Conservation (phyloP, 2,888 invertebrate genomes). For the Euclidia mi region DNA sequence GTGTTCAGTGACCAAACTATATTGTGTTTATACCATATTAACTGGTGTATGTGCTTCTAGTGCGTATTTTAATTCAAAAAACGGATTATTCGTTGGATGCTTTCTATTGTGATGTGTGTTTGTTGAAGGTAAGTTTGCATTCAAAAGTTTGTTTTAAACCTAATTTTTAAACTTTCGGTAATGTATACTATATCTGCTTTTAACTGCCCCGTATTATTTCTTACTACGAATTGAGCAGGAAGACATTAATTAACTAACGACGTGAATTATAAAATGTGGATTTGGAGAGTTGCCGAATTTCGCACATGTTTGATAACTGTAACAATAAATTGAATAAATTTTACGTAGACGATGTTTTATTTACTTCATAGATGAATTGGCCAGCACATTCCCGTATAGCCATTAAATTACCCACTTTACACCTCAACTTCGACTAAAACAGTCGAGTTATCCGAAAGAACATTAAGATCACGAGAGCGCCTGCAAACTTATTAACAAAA, state of each 20-base stretch:
- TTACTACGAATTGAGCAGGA: no score
- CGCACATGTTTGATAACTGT: not conserved
- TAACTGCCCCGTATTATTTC: no score
- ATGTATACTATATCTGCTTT: no score
- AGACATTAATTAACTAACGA: not conserved
- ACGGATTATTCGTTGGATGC: constrained; percentile 57
- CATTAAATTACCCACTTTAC: constrained; percentile 12
- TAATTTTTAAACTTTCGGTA: not conserved
- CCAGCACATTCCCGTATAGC: constrained; percentile 41
- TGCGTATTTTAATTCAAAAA: constrained; percentile 56
- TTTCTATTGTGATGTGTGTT: constrained; percentile 69
- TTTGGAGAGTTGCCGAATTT: not conserved
- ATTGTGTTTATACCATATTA: constrained; percentile 37
- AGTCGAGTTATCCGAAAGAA: no score
- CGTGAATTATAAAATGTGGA: not conserved
- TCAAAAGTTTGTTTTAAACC: constrained; percentile 10
- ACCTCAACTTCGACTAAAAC: constrained; percentile 4
- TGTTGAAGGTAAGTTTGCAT: constrained; percentile 69
- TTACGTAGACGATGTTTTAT: not conserved
- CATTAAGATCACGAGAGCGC: no score
- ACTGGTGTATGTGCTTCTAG: constrained; percentile 60
- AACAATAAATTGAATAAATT: not conserved
- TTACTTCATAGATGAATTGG: constrained; percentile 19
- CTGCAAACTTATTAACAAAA: not conserved
- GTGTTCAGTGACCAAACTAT: constrained; percentile 57